Evolutionary conservation across 2,797 vertebrate genomes (phyloP), one percentile per base, ranked within the genome.

Genomic region (Neosalanx taihuensis): DNA sequence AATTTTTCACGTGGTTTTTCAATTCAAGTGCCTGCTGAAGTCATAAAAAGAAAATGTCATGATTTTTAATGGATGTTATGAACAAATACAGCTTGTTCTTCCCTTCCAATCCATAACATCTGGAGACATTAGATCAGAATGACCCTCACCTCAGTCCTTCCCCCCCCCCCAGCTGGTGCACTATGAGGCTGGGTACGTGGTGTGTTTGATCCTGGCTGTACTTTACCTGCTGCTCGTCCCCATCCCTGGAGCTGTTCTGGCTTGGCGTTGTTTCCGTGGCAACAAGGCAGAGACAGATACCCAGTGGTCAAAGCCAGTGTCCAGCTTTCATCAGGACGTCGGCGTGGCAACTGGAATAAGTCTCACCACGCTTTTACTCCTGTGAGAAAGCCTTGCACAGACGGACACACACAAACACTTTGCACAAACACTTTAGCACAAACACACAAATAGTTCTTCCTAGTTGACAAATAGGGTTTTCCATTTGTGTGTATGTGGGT

Each of bases 181-280:
- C 13, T 95, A 94, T 0, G 88, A 92, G 79, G 88, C 88, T 0
- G 93, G 94, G 72, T 95, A 94, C 0, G 51, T 93, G 0, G 72
- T 90, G 35, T 94, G 93, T 0, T 84, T 92, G 0, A 78, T 83
- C 0, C 90, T 93, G 12, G 87, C 91, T 0, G 71, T 87, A 64
- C 81, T 95, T 20, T 94, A 92, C 83, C 78, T 92, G 1, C 69
- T 94, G 71, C 66, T 79, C 0, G 37, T 93, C 82, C 90, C 93
- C 0, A 53, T 76, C 1, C 69, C 86, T 0, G 94, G 93, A 1
- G 67, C 90, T 67, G 86, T 90, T 51, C 90, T 94, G 81, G 91
- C 89, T 18, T 91, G 89, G 26, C 88, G 87, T 69, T 83, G 88
- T 57, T 83, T 76, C 56, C 88, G 68, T 3, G 74, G 57, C 30